These are phyloP conservation scores for Thermophis baileyi DNA, from an alignment of 2,113 vertebrate species.

Conservation along the genomic window DNA sequence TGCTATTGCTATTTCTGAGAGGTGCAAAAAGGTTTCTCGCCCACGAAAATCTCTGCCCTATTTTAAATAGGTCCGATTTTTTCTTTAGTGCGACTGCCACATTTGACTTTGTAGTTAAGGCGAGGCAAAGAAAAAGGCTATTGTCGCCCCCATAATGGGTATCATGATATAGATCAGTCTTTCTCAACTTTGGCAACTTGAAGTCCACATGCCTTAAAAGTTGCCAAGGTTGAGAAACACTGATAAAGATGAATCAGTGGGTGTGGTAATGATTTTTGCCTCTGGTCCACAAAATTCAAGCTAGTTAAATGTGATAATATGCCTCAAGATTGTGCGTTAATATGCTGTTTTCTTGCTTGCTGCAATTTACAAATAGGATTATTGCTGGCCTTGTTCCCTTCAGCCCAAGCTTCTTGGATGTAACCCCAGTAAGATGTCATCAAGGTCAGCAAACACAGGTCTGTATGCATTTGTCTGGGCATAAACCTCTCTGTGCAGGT, in stretches of 20 bases:
- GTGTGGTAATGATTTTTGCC: background rate
- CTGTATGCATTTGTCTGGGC: background rate
- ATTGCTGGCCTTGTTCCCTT: background rate
- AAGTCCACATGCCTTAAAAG: background rate
- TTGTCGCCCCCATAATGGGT: background rate
- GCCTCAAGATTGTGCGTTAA: background rate
- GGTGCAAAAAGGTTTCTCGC: background rate
- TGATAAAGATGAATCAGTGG: background rate
- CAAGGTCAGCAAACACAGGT: background rate
- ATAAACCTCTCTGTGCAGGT: background rate
- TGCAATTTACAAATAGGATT: background rate
- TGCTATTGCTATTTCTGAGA: background rate
- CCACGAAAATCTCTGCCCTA: background rate
- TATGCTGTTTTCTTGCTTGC: background rate
- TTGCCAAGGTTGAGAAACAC: background rate
- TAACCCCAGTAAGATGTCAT: background rate
- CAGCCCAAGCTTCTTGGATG: background rate
- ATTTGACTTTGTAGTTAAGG: background rate
- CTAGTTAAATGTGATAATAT: background rate
- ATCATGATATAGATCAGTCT: background rate
- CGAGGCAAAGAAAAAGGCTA: background rate
- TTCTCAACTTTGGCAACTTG: background rate
- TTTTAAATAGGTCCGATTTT: background rate
- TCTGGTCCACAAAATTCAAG: background rate
- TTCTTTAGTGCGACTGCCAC: background rate